These are phyloP conservation scores for Morpho helenor DNA, from an alignment of 2,888 invertebrate species.

Conservation along the genomic window DNA sequence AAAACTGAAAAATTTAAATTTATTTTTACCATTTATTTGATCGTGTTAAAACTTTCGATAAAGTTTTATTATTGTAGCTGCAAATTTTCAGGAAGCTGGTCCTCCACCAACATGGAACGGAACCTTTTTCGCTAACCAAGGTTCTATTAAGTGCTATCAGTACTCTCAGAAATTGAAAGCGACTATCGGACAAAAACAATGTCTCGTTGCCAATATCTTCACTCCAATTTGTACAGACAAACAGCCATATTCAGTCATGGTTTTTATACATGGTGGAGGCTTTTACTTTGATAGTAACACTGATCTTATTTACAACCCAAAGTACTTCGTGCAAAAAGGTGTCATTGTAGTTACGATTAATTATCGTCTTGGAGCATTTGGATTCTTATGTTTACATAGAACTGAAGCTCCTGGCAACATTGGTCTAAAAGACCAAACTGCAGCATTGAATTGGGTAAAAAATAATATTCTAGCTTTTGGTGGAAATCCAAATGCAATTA, in stretches of 20 bases:
- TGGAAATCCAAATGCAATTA: conserved; percentile 45
- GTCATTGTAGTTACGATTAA: conserved; percentile 47
- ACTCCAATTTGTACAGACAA: conserved; percentile 42
- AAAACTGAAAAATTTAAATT: too few species aligned
- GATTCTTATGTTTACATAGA: conserved; percentile 44
- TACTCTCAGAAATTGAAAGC: conserved; percentile 20
- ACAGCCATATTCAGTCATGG: conserved; percentile 37
- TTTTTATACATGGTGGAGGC: conserved; percentile 46
- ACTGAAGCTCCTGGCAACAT: conserved; percentile 45
- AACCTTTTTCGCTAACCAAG: conserved; percentile 31
- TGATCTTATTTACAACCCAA: conserved; percentile 37
- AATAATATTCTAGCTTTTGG: conserved; percentile 45
- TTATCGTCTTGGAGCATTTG: conserved; percentile 46
- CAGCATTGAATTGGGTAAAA: conserved; percentile 47
- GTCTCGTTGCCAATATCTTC: conserved; percentile 45
- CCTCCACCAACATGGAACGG: conserved; percentile 34
- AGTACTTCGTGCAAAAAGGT: conserved; percentile 38
- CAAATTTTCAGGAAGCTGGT: conserved; percentile 32
- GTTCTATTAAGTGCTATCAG: conserved; percentile 33
- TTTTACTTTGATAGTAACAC: conserved; percentile 30
- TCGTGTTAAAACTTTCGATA: too few species aligned
- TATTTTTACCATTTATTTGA: too few species aligned
- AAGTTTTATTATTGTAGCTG: neutral
- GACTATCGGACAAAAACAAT: conserved; percentile 40
- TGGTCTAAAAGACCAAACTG: conserved; percentile 49